These are phyloP conservation scores for Tokudaia tokunoshimensis DNA, from an alignment of 2,797 vertebrate genomes.

Conservation along the genomic window DNA sequence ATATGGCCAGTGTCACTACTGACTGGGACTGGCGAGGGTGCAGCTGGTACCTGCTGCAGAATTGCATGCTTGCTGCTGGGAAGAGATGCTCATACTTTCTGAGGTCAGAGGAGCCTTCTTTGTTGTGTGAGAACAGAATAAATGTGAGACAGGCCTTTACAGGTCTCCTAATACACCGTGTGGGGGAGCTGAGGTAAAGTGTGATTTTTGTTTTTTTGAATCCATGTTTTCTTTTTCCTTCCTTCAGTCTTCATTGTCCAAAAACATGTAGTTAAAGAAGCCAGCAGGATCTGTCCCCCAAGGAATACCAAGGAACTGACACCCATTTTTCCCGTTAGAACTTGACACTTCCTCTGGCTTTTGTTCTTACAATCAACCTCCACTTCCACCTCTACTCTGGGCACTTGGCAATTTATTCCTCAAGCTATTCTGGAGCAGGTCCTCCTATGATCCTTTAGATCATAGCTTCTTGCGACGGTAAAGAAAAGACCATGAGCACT, in stretches of 20 bases:
- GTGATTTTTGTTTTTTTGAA: constrained; percentile 8
- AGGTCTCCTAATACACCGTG: background rate
- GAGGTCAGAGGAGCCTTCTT: background rate
- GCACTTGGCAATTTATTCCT: background rate
- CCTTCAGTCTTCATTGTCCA: background rate
- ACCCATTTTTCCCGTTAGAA: background rate
- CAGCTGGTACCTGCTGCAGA: background rate
- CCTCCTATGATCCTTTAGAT: background rate
- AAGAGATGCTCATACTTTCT: background rate
- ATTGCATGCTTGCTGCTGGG: background rate
- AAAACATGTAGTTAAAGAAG: background rate
- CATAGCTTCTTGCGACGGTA: background rate
- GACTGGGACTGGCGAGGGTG: background rate
- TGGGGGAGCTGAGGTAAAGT: background rate
- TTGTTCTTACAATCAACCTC: background rate
- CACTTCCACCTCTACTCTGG: fast-evolving
- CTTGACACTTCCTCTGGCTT: background rate
- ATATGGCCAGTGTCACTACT: background rate
- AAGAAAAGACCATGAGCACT: constrained; percentile 24
- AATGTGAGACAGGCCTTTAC: background rate
- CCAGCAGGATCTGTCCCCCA: background rate
- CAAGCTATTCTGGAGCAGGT: background rate
- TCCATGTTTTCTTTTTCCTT: constrained; percentile 28
- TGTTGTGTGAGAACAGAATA: background rate
- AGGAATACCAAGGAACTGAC: background rate